phyloP scores from a whole-genome alignment of 2,888 invertebrate genomes.

The Craniophora ligustri region DNA sequence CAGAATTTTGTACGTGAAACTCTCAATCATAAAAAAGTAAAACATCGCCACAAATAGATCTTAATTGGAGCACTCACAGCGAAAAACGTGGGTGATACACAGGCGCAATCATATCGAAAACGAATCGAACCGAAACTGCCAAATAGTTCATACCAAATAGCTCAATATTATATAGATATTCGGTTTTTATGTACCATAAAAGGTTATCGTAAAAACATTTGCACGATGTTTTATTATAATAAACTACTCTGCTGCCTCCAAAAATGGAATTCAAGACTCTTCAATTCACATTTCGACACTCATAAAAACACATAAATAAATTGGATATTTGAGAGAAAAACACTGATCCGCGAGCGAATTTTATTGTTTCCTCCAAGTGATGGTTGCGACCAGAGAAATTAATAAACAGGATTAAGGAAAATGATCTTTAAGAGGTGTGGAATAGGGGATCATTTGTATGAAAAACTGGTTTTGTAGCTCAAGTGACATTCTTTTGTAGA shows the following conservation, averaged over 20 bases:
- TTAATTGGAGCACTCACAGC: conserved; percentile 22
- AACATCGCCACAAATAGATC: conserved; percentile 6
- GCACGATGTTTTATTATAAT: conserved; percentile 53
- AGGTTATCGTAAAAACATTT: conserved; percentile 54
- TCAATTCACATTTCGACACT: conserved; percentile 60
- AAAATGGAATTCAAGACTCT: conserved; percentile 53
- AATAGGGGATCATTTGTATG: conserved; percentile 34
- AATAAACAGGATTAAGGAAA: conserved; percentile 30
- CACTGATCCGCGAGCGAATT: conserved; percentile 59
- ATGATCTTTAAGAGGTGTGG: conserved; percentile 27
- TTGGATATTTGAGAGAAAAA: conserved; percentile 63
- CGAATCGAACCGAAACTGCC: conserved; percentile 5
- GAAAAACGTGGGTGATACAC: conserved; percentile 17
- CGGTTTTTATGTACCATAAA: conserved; percentile 50
- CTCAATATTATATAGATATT: conserved; percentile 45
- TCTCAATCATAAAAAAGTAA: conserved; percentile 6
- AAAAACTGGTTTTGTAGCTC: conserved; percentile 33
- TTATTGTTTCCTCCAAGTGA: conserved; percentile 66
- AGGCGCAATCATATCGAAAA: conserved; percentile 24
- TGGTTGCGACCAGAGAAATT: conserved; percentile 42
- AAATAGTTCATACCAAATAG: conserved; percentile 44
- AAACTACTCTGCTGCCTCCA: conserved; percentile 49
- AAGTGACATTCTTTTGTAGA: conserved; percentile 70
- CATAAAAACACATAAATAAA: conserved; percentile 68
- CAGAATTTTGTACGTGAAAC: not conserved